phyloP scores from a whole-genome alignment of 2,113 vertebrate species.

The Thalassoma bifasciatum region DNA sequence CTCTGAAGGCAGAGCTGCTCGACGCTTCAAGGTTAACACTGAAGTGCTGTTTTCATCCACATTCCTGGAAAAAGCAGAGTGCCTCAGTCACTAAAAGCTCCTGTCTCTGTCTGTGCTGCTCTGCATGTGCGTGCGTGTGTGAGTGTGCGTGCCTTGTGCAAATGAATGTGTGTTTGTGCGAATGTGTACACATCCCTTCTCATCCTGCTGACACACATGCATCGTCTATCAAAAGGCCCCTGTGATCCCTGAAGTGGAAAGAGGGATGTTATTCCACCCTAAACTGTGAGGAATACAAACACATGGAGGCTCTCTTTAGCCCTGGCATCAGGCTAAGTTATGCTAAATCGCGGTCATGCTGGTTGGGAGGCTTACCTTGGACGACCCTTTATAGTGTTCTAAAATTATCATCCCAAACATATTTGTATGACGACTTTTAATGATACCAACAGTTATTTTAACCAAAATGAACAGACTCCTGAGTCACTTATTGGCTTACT shows the following conservation, averaged over 20 bases:
- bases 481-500: neutral
- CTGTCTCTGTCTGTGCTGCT: conserved; percentile 40
- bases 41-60: conserved; percentile 73
- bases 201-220: conserved; percentile 36
- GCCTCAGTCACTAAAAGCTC: conserved; percentile 70
- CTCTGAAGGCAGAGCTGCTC: conserved; percentile 66
- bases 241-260: conserved; percentile 56
- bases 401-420: neutral
- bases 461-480: conserved; percentile 43
- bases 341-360: conserved; percentile 28
- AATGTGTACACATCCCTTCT: conserved; percentile 18
- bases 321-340: conserved; percentile 3
- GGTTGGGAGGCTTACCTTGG: conserved; percentile 23
- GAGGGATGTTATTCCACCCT: conserved; percentile 44
- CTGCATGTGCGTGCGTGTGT: conserved; percentile 1
- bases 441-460: conserved; percentile 7
- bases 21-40: conserved; percentile 77
- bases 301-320: conserved; percentile 29
- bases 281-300: conserved; percentile 53
- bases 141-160: neutral
- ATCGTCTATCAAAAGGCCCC: conserved; percentile 49
- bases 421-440: neutral
- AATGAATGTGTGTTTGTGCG: neutral
- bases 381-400: neutral
- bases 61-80: conserved; percentile 63